phyloP scores from a whole-genome alignment of 2,888 invertebrate genomes.

The Alentia gelatinosa region DNA sequence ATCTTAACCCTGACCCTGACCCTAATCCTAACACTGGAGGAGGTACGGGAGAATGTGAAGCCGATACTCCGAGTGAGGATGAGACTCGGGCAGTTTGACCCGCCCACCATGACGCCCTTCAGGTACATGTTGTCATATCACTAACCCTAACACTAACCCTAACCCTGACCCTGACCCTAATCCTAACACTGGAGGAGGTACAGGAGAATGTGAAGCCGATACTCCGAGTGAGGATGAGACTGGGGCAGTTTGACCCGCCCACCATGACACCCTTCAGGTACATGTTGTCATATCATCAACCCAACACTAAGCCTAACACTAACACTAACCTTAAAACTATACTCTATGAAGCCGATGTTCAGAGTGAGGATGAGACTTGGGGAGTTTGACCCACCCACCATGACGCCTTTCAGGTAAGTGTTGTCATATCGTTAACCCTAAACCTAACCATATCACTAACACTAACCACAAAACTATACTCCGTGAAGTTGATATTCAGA shows the following conservation, averaged over 20 bases:
- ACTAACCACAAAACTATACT: neutral
- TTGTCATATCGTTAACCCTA: no score
- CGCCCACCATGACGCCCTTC: constrained; percentile 29
- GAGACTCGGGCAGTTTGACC: constrained; percentile 64
- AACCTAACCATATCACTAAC: neutral
- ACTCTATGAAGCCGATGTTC: neutral
- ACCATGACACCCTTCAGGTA: constrained; percentile 57
- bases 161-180: neutral
- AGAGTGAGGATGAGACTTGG: neutral
- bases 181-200: neutral
- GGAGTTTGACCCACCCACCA: neutral
- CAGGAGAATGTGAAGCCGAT: constrained; percentile 61
- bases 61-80: constrained; percentile 67
- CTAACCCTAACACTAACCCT: neutral
- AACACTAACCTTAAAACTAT: neutral
- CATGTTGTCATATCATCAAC: neutral
- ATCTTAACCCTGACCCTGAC: neutral
- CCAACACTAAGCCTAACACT: neutral
- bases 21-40: neutral
- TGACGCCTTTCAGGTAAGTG: neutral
- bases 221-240: constrained; percentile 66
- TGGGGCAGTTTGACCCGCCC: constrained; percentile 68
- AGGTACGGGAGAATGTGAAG: neutral
- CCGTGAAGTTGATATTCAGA: no score
- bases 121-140: neutral